Percentiles rank a stretch among this genome's conserved stretches.
These are phyloP conservation scores for Lepisosteus oculatus DNA, from an alignment of 2,113 vertebrate genomes.

Conservation along the genomic window DNA sequence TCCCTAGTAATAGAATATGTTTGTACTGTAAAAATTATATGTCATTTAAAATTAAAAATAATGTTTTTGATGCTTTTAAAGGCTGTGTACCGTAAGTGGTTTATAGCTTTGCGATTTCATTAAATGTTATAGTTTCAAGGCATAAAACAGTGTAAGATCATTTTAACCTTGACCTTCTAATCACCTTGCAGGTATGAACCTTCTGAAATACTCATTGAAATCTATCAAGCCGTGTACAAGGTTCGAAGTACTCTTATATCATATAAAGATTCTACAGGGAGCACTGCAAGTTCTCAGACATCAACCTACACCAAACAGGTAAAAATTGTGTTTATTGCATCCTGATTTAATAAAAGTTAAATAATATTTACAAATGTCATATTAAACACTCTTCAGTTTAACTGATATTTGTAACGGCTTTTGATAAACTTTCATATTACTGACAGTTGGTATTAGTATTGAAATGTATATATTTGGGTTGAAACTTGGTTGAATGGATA, in stretches of 20 bases:
- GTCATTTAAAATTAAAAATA: constrained; percentile 2
- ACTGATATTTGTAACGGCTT: too few relatives aligned
- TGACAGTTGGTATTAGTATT: too few relatives aligned
- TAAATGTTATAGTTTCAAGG: background rate
- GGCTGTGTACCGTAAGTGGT: too few relatives aligned
- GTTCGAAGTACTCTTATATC: constrained; percentile 64
- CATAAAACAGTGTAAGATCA: background rate
- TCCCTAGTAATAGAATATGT: too few relatives aligned
- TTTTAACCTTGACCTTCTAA: background rate
- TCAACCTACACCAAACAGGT: constrained; percentile 57
- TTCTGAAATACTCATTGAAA: constrained; percentile 61
- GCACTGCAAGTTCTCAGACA: constrained; percentile 37
- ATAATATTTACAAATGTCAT: background rate
- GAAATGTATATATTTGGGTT: too few relatives aligned
- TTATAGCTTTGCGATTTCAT: background rate
- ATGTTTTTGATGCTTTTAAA: background rate
- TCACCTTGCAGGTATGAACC: constrained; percentile 60
- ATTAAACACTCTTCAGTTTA: too few relatives aligned
- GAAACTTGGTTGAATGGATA: too few relatives aligned
- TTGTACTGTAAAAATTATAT: background rate
- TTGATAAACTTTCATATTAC: too few relatives aligned
- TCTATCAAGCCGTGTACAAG: constrained; percentile 70
- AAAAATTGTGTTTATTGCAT: constrained; percentile 6
- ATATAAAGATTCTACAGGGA: constrained; percentile 55
- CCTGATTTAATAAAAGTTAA: background rate